Percentiles rank a stretch among this genome's conserved stretches.
Evolutionary conservation across 2,888 invertebrate species (phyloP).

Genomic region (Polydrusus cervinus): DNA sequence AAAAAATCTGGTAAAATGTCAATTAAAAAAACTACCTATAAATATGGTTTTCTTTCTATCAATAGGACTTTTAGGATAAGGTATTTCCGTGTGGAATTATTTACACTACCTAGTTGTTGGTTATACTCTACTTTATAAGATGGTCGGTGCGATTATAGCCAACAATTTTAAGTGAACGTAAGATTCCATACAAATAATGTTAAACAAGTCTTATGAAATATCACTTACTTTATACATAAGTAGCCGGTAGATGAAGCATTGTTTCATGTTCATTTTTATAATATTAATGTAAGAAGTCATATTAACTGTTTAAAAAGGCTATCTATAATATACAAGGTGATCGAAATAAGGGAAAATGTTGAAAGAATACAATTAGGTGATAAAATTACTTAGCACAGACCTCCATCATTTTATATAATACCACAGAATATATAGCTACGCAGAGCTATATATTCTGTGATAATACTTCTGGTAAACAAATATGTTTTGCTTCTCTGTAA

Average conservation of each 20-base stretch:
- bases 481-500: too few species aligned
- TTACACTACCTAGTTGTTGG: conserved; percentile 1
- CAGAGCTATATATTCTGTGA: too few species aligned
- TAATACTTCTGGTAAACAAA: too few species aligned
- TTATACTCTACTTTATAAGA: not conserved
- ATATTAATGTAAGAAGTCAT: too few species aligned
- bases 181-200: conserved; percentile 40
- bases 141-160: not conserved
- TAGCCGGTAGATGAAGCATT: conserved; percentile 16
- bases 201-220: conserved; percentile 58
- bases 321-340: too few species aligned
- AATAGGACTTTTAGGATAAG: conserved; percentile 8
- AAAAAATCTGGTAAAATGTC: conserved; percentile 28
- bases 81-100: conserved; percentile 17
- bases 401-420: too few species aligned
- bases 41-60: conserved; percentile 14
- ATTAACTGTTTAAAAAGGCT: too few species aligned
- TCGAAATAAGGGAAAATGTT: too few species aligned
- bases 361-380: too few species aligned
- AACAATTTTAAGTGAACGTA: not conserved
- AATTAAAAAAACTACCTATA: conserved; percentile 31
- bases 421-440: too few species aligned
- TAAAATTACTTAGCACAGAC: too few species aligned
- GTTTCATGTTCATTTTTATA: conserved; percentile 18
- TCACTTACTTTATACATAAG: conserved; percentile 37